Evolutionary conservation across 2,113 vertebrate species (phyloP), one percentile per base, ranked within the genome.

Genomic region (Triplophysa dalaica): DNA sequence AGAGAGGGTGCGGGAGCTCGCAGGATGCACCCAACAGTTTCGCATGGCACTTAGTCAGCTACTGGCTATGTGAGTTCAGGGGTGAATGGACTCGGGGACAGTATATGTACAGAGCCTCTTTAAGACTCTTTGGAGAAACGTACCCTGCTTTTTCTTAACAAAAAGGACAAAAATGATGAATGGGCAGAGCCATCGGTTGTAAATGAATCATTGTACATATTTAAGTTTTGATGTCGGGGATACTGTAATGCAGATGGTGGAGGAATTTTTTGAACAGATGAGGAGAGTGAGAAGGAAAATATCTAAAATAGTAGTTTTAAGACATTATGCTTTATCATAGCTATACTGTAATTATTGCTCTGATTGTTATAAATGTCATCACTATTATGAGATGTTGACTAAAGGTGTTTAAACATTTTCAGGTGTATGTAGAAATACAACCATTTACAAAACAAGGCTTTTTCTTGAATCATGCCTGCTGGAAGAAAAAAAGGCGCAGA

Each of bases 11-110:
- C 94, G 91, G 70, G 96, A 97, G 90, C 92, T 99, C 0, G 90
- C 94, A 4, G 95, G 94, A 50, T 96, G 94, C 87, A 98, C 97
- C 0, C 96, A 98, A 89, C 96, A 98, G 81, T 98, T 99, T 88
- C 94, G 92, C 87, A 94, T 95, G 87, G 94, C 95, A 68, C 92
- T 99, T 80, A 94, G 95, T 70, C 96, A 98, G 88, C 90, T 99
- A 75, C 92, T 94, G 0, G 89, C 93, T 10, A 94, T 97, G 90
- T 96, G 91, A 95, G 81, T 22, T 11, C 78, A 58, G 26, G 14
- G 43, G 0, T 21, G 26, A 50, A 26, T 19, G 33, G 11, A 58
- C 56, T 33, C 38, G 12, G 48, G 74, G 48, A 60, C 58, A 56
- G 68, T 24, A 45, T 65, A 11, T 1, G 56, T 54, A 84, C 72